Percentiles rank a stretch among this genome's conserved stretches.
These are phyloP conservation scores for Epinotia nisella DNA, from an alignment of 2,888 invertebrate species.

Conservation along the genomic window DNA sequence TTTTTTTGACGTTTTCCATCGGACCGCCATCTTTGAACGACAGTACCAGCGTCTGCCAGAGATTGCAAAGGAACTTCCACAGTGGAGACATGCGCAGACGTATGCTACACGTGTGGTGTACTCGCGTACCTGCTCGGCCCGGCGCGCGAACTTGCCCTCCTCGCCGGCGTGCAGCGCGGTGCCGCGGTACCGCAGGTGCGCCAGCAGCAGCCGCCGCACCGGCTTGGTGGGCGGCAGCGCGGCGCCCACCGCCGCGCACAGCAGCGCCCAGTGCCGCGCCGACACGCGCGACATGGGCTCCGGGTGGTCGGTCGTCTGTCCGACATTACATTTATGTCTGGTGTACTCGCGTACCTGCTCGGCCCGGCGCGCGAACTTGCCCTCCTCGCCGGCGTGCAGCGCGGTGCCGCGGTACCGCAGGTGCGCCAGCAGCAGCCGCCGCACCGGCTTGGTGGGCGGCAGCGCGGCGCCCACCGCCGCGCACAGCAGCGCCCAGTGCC, in stretches of 20 bases:
- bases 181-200: conserved; percentile 95
- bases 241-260: too few relatives aligned
- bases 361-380: conserved; percentile 97
- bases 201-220: conserved; percentile 92
- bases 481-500: conserved; percentile 95
- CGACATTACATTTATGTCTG: too few relatives aligned
- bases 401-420: conserved; percentile 88
- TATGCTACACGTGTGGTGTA: too few relatives aligned
- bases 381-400: conserved; percentile 93
- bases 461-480: conserved; percentile 87
- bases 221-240: background rate
- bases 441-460: conserved; percentile 93
- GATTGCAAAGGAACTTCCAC: too few relatives aligned
- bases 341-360: too few relatives aligned
- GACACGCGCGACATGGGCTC: too few relatives aligned
- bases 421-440: conserved; percentile 95
- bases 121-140: conserved; percentile 97
- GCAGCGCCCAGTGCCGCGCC: too few relatives aligned
- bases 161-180: conserved; percentile 93
- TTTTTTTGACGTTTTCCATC: too few relatives aligned
- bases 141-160: conserved; percentile 96
- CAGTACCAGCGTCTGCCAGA: too few relatives aligned
- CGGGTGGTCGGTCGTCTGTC: too few relatives aligned
- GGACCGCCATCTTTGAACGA: too few relatives aligned
- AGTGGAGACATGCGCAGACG: too few relatives aligned